Percentiles rank a stretch among this genome's conserved stretches.
phyloP scores from a whole-genome alignment of 2,113 vertebrate genomes.

The Oplegnathus fasciatus region DNA sequence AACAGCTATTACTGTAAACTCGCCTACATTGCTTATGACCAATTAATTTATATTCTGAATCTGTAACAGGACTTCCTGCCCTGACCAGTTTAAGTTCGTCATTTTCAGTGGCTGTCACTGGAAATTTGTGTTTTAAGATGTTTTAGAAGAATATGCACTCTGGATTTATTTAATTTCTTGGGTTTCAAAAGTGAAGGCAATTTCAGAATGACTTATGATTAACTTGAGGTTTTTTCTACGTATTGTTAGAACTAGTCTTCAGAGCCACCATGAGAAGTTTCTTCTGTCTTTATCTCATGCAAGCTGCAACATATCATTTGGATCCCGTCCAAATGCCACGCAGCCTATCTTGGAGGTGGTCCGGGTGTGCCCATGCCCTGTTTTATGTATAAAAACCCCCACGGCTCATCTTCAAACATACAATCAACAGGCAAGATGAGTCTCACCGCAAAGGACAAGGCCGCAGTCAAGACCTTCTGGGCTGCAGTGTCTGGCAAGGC shows the following conservation, averaged over 20 bases:
- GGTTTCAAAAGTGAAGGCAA: too few species aligned
- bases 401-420: neutral
- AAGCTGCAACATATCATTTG: conserved; percentile 16
- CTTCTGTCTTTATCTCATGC: conserved; percentile 16
- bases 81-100: neutral
- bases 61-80: neutral
- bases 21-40: too few species aligned
- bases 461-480: conserved; percentile 80
- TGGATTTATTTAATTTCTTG: too few species aligned
- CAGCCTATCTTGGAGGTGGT: conserved; percentile 15
- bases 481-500: conserved; percentile 48
- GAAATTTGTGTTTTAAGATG: neutral
- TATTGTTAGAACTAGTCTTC: neutral
- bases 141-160: too few species aligned
- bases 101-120: neutral
- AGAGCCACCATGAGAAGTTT: neutral
- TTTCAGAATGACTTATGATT: neutral
- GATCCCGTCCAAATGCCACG: neutral
- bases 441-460: conserved; percentile 76
- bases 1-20: neutral
- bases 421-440: conserved; percentile 31
- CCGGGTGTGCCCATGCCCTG: conserved; percentile 10
- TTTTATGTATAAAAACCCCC: conserved; percentile 3
- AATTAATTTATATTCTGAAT: neutral
- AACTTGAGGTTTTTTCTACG: neutral